Base-by-base conservation (phyloP, 2,888 invertebrate species). In the Ceratothoa steindachneri region DNA sequence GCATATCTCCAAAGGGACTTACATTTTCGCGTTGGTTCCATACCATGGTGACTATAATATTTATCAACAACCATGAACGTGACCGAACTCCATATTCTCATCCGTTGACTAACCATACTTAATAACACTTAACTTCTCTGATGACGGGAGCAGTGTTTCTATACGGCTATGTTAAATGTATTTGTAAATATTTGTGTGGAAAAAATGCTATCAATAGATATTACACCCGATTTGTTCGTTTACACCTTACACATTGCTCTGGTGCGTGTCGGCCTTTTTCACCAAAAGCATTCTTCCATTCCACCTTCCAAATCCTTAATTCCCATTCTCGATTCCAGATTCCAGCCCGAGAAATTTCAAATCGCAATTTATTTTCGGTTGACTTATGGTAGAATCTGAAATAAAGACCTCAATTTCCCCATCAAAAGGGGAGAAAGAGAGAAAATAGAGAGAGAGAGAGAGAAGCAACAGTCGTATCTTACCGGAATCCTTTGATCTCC, bases 321-420 rank as follows among this genome's bases (percentile, higher is more conserved):
- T 60, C 60, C 60, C 60, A 60, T 60, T 60, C 60, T 24, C 41
- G 22, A 60, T 60, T 60, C 60, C 60, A 60, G 60, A 60, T 60
- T 60, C 60, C 60, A 24, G 27, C 12, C 12, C 12, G 22, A 22
- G 60, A 60, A 60, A 60, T 60, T 24, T 24, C 60, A 60, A 60
- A 22, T 60, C 60, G 60, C 60, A 60, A 60, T 60, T 60, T 60
- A 60, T 60, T 60, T 60, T 24, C 60, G 60, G 60, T 24, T 60
- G 60, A 60, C 60, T 60, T 60, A 60, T 12, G 60, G 60, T n/a
- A 60, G 60, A 60, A 7, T 60, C 27, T 60, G 60, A 60, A 60
- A 60, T 60, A 60, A 60, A 60, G 60, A 24, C 60, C n/a, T n/a
- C n/a, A n/a, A 60, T 24, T 22, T 60, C 24, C 60, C n/a, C 24